Evolutionary conservation across 2,888 invertebrate genomes (phyloP).

Genomic region (Harmothoe impar): DNA sequence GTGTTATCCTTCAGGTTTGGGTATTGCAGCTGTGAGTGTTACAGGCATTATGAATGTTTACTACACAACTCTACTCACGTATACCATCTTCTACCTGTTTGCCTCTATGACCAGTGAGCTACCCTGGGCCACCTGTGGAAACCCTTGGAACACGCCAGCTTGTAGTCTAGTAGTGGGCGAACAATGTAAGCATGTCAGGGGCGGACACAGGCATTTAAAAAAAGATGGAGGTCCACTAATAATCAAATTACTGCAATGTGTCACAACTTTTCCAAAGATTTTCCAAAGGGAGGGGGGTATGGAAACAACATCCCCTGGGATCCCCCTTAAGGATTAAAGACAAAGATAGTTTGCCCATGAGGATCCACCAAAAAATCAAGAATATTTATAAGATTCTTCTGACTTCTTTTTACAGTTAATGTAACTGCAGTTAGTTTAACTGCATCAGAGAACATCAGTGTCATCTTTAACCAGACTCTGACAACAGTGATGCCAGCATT

Average conservation of each 20-base stretch:
- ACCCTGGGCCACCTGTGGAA: slow-evolving; percentile 68
- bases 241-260: too few relatives aligned
- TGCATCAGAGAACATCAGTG: not conserved
- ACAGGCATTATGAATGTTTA: not conserved
- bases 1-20: not conserved
- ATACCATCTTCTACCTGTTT: not conserved
- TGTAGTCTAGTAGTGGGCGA: not conserved
- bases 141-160: slow-evolving; percentile 14
- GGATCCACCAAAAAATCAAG: too few relatives aligned
- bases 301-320: too few relatives aligned
- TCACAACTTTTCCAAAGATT: too few relatives aligned
- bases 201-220: too few relatives aligned
- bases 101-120: slow-evolving; percentile 68
- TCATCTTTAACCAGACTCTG: not conserved
- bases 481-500: not conserved
- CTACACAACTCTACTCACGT: not conserved
- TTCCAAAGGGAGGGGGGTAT: too few relatives aligned
- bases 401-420: too few relatives aligned
- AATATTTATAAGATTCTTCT: too few relatives aligned
- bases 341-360: too few relatives aligned
- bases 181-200: not conserved
- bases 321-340: too few relatives aligned
- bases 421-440: not conserved
- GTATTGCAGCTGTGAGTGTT: not conserved
- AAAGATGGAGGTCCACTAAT: too few relatives aligned